These are phyloP conservation scores for Solea senegalensis DNA, from an alignment of 2,113 vertebrate genomes.

Conservation along the genomic window DNA sequence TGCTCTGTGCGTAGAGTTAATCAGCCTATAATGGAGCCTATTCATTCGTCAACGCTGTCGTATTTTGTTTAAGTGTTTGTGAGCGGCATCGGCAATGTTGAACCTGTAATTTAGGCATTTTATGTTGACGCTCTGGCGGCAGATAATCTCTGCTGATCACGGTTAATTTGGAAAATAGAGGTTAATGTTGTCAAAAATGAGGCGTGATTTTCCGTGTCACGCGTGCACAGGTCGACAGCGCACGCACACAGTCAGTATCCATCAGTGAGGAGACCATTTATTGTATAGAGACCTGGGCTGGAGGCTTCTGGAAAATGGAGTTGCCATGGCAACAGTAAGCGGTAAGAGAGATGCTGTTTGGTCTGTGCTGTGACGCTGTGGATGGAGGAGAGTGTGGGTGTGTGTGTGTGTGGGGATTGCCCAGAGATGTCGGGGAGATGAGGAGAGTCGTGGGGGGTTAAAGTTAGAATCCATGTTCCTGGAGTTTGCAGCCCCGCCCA, in stretches of 20 bases:
- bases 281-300: constrained; percentile 68
- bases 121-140: neutral
- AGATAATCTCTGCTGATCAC: neutral
- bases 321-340: constrained; percentile 84
- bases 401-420: constrained; percentile 53
- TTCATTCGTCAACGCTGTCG: constrained; percentile 50
- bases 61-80: constrained; percentile 15
- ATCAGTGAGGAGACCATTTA: constrained; percentile 65
- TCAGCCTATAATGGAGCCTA: constrained; percentile 66
- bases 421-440: constrained; percentile 50
- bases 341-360: constrained; percentile 72
- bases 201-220: neutral
- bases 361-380: constrained; percentile 64
- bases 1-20: constrained; percentile 69
- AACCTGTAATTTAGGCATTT: neutral
- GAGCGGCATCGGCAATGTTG: constrained; percentile 2
- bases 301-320: constrained; percentile 79
- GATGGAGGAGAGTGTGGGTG: constrained; percentile 51
- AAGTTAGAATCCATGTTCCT: constrained; percentile 42
- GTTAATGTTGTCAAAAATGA: neutral
- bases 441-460: constrained; percentile 28
- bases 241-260: constrained; percentile 34
- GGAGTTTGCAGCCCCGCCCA: constrained; percentile 20
- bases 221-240: constrained; percentile 37
- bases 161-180: neutral